Base-by-base conservation (phyloP, 2,797 vertebrate species). In the Sebastes oblongus region DNA sequence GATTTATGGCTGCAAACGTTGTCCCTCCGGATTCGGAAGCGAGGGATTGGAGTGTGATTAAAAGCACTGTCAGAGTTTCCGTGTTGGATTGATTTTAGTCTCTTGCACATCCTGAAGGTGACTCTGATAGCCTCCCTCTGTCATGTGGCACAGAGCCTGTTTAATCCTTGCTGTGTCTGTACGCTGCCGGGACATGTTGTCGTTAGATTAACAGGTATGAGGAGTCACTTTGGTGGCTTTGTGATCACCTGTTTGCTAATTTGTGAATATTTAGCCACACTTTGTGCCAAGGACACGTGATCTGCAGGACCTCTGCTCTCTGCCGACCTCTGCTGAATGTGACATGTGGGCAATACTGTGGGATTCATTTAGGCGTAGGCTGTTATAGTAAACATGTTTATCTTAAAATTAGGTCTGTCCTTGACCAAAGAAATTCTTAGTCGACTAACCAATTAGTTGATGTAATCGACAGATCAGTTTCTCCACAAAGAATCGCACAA, bases 161-260 rank as follows among this genome's bases (percentile, higher is more conserved):
- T 78, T 88, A 91, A 92, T 92, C 89, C 86, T 27, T 1, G 64
- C 83, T 80, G 77, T 75, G 89, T 86, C 82, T 81, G 61, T 87
- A 66, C 83, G 76, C 84, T 77, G 81, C 82, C 9, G 86, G 87
- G 78, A 90, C 87, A 88, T 89, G 87, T 81, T 93, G 88, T 91
- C 65, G 14, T 86, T 91, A 92, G 89, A 94, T 94, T 94, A 93
- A 88, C 90, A 92, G 91, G 90, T 90, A 93, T 91, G 88, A 87
- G 83, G 69, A 87, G 81, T 77, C 76, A 66, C 81, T 86, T 68
- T 27, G 88, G 77, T 81, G 86, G 89, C 93, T 93, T 92, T 89
- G 82, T 90, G 86, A 89, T 93, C 90, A 93, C 86, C 91, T 93
- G 91, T 94, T 92, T 92, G 91, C 81, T 93, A 91, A 93, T 94